phyloP scores from a whole-genome alignment of 1,140 invertebrate species.

The Theocolax elegans region DNA sequence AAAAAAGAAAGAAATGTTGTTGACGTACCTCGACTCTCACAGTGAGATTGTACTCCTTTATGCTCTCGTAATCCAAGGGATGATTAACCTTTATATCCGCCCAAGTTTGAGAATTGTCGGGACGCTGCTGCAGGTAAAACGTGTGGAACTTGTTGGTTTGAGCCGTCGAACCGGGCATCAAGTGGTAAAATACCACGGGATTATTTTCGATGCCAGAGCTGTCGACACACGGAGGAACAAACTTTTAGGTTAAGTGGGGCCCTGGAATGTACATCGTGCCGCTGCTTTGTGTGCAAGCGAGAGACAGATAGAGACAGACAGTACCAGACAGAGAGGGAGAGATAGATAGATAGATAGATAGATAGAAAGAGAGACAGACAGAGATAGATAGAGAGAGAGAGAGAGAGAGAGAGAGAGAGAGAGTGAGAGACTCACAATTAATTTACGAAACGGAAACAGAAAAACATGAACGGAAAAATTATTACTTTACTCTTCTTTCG shows the following conservation, averaged over 20 bases:
- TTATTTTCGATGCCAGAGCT: slow-evolving; percentile 96
- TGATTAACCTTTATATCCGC: slow-evolving; percentile 96
- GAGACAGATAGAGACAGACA: neutral
- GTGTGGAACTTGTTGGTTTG: slow-evolving; percentile 96
- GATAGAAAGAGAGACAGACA: too few species aligned
- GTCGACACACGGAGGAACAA: slow-evolving; percentile 45
- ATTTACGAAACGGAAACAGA: slow-evolving; percentile 57
- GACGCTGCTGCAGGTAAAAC: slow-evolving; percentile 93
- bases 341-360: slow-evolving; percentile 31
- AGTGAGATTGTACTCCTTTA: slow-evolving; percentile 95
- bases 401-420: neutral
- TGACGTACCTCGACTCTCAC: slow-evolving; percentile 90
- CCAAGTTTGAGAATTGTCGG: slow-evolving; percentile 91
- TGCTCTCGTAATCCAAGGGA: slow-evolving; percentile 93
- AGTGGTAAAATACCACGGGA: slow-evolving; percentile 92
- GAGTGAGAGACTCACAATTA: slow-evolving; percentile 38
- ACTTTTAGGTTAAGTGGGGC: slow-evolving; percentile 13
- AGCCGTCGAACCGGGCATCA: slow-evolving; percentile 94
- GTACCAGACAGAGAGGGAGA: neutral
- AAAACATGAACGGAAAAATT: slow-evolving; percentile 62
- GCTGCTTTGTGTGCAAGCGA: slow-evolving; percentile 48
- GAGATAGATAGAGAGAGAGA: neutral
- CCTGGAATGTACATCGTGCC: neutral
- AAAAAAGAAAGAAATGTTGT: slow-evolving; percentile 19
- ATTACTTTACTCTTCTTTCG: slow-evolving; percentile 3